phyloP scores from a whole-genome alignment of 2,113 vertebrate species.

The Zosterops hypoxanthus region DNA sequence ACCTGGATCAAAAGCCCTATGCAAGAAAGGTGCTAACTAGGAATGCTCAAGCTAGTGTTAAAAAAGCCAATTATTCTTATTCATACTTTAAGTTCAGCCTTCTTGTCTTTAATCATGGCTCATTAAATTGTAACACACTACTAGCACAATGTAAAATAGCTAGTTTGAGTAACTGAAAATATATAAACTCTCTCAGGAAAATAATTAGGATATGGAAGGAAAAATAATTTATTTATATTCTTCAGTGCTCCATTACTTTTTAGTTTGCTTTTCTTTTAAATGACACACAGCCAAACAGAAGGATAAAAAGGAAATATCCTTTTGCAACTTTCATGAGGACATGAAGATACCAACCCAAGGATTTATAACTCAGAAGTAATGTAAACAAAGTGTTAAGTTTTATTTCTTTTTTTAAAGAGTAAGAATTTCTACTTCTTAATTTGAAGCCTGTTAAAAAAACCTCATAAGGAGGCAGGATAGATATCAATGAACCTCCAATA shows the following conservation, averaged over 20 bases:
- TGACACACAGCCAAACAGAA: not conserved
- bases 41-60: not conserved
- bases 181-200: conserved; percentile 32
- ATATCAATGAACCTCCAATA: not conserved
- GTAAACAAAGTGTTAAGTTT: not conserved
- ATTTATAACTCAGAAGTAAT: not conserved
- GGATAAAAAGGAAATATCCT: not conserved
- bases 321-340: not conserved
- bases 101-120: conserved; percentile 35
- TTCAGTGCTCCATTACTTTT: not conserved
- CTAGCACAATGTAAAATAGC: conserved; percentile 56
- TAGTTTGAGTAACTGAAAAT: conserved; percentile 62
- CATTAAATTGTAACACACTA: conserved; percentile 49
- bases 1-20: not conserved
- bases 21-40: not conserved
- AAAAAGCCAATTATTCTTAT: conserved; percentile 7
- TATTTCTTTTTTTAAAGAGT: not conserved
- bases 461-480: not conserved
- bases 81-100: conserved; percentile 25
- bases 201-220: not conserved
- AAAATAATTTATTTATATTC: conserved; percentile 38
- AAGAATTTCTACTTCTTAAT: not conserved
- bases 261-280: conserved; percentile 24
- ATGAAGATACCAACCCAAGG: not conserved
- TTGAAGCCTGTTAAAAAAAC: not conserved